Percentiles rank a stretch among this genome's conserved stretches.
These are phyloP conservation scores for Puma concolor DNA, from an alignment of 2,113 vertebrate species.

Conservation along the genomic window DNA sequence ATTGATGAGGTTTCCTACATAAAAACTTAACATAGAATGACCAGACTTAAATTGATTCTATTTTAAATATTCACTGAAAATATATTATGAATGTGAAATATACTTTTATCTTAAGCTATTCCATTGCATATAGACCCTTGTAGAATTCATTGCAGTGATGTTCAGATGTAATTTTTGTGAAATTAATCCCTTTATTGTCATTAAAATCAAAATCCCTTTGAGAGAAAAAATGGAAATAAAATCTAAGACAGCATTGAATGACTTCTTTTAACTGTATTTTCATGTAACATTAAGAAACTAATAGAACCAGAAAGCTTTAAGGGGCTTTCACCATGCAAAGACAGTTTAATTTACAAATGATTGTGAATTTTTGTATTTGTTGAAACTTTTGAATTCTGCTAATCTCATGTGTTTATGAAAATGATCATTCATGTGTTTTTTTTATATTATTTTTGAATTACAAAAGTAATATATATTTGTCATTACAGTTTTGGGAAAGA, in stretches of 20 bases:
- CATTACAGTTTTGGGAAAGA: not conserved
- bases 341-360: not conserved
- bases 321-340: not conserved
- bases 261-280: constrained; percentile 40
- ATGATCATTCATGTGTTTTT: not conserved
- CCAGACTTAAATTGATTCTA: not conserved
- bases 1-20: not conserved
- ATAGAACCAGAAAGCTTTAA: constrained; percentile 17
- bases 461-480: not conserved
- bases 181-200: not conserved
- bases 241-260: not conserved
- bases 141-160: not conserved
- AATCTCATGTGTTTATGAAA: not conserved
- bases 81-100: constrained; percentile 22
- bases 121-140: not conserved
- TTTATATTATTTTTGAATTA: constrained; percentile 21
- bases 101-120: constrained; percentile 18
- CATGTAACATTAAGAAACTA: not conserved
- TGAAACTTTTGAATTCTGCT: constrained; percentile 22
- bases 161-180: not conserved
- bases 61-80: not conserved
- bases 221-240: not conserved
- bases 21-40: not conserved
- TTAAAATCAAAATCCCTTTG: constrained; percentile 42
- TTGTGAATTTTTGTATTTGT: not conserved